A percentile compares a stretch with the other conserved stretches of the same genome.
Conservation (phyloP, 1,140 invertebrate genomes). For the Pissodes strobi region DNA sequence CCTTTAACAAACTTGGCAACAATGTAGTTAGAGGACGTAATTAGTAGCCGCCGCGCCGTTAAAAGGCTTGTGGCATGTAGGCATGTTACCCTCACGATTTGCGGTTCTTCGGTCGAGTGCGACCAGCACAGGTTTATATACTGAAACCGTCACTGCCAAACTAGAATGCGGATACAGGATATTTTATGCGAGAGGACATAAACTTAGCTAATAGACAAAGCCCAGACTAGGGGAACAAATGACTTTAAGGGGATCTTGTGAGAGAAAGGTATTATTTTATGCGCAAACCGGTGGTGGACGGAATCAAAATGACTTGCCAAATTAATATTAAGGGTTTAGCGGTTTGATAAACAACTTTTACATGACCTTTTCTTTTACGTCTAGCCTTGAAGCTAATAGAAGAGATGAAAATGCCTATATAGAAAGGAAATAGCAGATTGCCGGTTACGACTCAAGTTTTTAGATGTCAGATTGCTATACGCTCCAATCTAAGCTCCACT, state of each 20-base stretch:
- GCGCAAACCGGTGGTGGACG: no score
- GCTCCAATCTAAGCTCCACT: no score
- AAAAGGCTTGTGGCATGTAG: slow-evolving; percentile 9
- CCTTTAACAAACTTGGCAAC: no score
- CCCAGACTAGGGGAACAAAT: not conserved
- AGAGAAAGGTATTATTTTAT: no score
- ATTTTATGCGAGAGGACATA: not conserved
- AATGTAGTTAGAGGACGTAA: not conserved
- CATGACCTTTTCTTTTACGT: not conserved
- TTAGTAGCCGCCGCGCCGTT: slow-evolving; percentile 3
- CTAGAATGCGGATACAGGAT: not conserved
- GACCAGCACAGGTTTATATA: slow-evolving; percentile 9
- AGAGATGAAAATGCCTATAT: no score
- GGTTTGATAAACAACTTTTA: not conserved
- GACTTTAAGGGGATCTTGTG: not conserved
- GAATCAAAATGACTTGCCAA: not conserved
- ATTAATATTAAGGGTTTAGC: not conserved
- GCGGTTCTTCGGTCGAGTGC: slow-evolving; percentile 10
- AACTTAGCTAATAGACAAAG: not conserved
- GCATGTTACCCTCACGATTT: slow-evolving; percentile 5
- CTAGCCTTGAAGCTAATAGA: no score
- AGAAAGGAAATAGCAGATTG: no score
- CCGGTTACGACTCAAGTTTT: no score
- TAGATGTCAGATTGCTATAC: no score
- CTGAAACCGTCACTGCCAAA: slow-evolving; percentile 1